Base-by-base conservation (phyloP, 2,888 invertebrate genomes). In the Dicranocentrus wangi region DNA sequence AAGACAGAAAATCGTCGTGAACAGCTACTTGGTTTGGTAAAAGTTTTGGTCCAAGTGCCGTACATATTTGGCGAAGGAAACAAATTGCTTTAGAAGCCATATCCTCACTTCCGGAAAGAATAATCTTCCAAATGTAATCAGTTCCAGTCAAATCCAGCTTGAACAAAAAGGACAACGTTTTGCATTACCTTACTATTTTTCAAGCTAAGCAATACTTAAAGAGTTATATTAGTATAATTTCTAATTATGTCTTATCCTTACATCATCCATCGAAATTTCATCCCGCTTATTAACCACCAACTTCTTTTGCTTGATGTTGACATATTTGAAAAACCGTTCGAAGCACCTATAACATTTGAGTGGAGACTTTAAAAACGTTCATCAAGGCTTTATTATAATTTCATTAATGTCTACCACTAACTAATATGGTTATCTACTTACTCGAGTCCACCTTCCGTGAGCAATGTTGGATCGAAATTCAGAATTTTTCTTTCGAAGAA, bases 401-500 rank as follows among this genome's bases (percentile, higher is more conserved):
- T 47, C 47, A 47, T 47, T 47, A 3, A 47, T n/a, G n/a, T n/a
- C n/a, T n/a, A n/a, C n/a, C n/a, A n/a, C n/a, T n/a, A n/a, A n/a
- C n/a, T n/a, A 5, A 47, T 47, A 15, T 17, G 15, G 47, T 47
- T n/a, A n/a, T n/a, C n/a, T 47, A 72, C 89, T 88, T 93, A 98
- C 91, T 95, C 97, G 87, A 98, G 97, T 86, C 98, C 98, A 88
- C 95, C 95, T 89, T 98, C 97, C 5, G 98, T 97, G 55, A 98
- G 90, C 86, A 97, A 90, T 86, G 94, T 93, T 1, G 98, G 97
- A 89, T 98, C 95, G 87, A 98, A 91, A 88, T 95, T 95, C 86
- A 98, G 91, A 86, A 98, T 94, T 88, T 98, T 97, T 87, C 94
- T 94, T 89, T 97, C 95, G 90, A 98, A 98, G 90, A 99, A 99